Evolutionary conservation across 2,113 vertebrate genomes (phyloP), one percentile per base, ranked within the genome.

Genomic region (Triplophysa dalaica): DNA sequence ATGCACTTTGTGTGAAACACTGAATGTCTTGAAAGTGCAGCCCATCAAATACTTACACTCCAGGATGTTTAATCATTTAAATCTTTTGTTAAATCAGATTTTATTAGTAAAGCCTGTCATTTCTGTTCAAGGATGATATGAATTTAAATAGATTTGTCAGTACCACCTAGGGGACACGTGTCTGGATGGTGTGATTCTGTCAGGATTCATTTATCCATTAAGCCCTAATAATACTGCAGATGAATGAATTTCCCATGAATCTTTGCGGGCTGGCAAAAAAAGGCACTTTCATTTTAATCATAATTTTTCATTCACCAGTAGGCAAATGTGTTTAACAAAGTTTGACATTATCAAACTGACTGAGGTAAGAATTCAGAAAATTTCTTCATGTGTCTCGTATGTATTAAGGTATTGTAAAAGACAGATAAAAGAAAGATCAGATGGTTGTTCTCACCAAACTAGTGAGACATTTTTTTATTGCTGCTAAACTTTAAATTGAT

Each of bases 141-240:
- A 93, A 92, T 92, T 86, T 90, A 89, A 92, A 89, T 64, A 85
- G 85, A 86, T 90, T 88, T 90, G 89, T 90, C 90, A 90, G 81
- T 75, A 87, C 84, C 87, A 87, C 83, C 83, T 89, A 82, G 85
- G 88, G 83, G 83, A 79, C 87, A 81, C 91, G 89, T 88, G 87
- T 69, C 86, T 81, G 85, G 78, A 83, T 81, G 85, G 85, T 90
- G 87, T 14, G 64, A 90, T 89, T 89, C 88, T 90, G 88, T 90
- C 91, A 90, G 84, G 75, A 90, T 82, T 87, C 89, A 89, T 92
- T 87, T 82, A 84, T 92, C 90, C 86, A 88, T 89, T 90, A 90
- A 41, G 76, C 87, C 89, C 84, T 90, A 87, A 84, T 82, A 83
- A 79, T 87, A 86, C 86, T 87, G 82, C 70, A 79, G 90, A 89